phyloP scores from a whole-genome alignment of 2,888 invertebrate genomes.

The Rotaria macrura region DNA sequence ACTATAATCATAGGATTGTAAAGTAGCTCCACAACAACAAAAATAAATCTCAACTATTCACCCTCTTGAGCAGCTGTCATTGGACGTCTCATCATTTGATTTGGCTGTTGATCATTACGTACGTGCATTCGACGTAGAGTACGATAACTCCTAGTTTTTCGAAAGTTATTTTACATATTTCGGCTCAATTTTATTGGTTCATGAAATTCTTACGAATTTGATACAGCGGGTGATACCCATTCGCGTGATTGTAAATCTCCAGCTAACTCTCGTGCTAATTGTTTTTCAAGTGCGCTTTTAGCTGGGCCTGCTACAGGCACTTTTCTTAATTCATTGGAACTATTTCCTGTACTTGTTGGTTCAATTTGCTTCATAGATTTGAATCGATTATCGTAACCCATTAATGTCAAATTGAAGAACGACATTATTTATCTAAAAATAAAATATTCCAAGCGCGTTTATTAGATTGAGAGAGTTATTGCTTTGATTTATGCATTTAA shows the following conservation, averaged over 20 bases:
- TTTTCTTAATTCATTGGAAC: not conserved
- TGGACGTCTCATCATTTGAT: constrained; percentile 21
- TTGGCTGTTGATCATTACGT: not conserved
- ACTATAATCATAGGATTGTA: constrained; percentile 33
- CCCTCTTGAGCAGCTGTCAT: constrained; percentile 26
- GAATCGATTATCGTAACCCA: constrained; percentile 24
- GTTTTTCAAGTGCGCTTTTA: not conserved
- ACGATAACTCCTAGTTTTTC: not conserved
- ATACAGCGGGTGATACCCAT: not conserved
- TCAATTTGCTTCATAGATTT: not conserved
- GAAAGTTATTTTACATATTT: not conserved
- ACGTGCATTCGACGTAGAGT: not conserved
- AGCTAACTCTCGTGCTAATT: constrained; percentile 5
- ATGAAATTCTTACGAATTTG: not conserved
- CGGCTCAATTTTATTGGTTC: too few species aligned
- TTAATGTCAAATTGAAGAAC: constrained; percentile 32
- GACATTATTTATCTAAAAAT: constrained; percentile 22
- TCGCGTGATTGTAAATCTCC: constrained; percentile 5
- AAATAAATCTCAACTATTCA: not conserved
- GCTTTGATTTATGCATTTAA: too few species aligned
- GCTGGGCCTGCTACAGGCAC: not conserved
- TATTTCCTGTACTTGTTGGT: not conserved
- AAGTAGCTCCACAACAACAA: not conserved
- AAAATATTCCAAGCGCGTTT: too few species aligned
- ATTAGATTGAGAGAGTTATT: not conserved